These are phyloP conservation scores for Himalopsyche phryganea DNA, from an alignment of 1,140 invertebrate species.

Conservation along the genomic window DNA sequence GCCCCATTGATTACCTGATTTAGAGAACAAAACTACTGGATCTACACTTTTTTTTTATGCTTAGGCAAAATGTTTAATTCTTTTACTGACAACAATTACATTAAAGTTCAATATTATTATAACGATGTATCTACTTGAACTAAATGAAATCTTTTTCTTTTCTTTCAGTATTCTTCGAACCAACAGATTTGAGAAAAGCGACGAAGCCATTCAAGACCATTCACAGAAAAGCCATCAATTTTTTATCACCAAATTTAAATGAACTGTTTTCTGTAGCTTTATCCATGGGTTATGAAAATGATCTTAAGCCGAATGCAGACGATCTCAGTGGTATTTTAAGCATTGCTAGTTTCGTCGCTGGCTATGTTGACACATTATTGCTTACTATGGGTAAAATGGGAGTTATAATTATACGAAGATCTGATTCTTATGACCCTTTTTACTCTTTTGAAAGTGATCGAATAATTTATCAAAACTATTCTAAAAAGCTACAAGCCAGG, in stretches of 20 bases:
- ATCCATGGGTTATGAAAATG: constrained; percentile 37
- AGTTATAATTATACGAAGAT: constrained; percentile 44
- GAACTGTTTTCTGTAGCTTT: constrained; percentile 61
- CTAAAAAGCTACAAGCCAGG: constrained; percentile 34
- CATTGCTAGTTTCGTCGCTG: constrained; percentile 38
- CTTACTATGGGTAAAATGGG: constrained; percentile 57
- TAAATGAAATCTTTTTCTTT: constrained; percentile 9
- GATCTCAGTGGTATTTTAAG: constrained; percentile 49
- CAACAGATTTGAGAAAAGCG: constrained; percentile 28
- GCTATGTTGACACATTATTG: constrained; percentile 41
- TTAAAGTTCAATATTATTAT: background rate
- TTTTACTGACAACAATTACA: no score
- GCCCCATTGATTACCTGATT: no score
- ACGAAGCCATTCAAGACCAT: constrained; percentile 26
- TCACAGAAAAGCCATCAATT: constrained; percentile 43
- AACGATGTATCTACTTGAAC: background rate
- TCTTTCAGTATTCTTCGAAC: constrained; percentile 33
- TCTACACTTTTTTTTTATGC: no score
- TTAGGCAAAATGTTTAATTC: no score
- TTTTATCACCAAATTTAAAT: constrained; percentile 68
- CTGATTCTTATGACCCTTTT: constrained; percentile 5
- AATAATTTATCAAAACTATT: constrained; percentile 3
- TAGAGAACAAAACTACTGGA: no score
- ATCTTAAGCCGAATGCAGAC: constrained; percentile 12
- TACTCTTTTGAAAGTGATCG: constrained; percentile 34